Conservation (phyloP, 2,113 vertebrate genomes). For the Sinocyclocheilus grahami region DNA sequence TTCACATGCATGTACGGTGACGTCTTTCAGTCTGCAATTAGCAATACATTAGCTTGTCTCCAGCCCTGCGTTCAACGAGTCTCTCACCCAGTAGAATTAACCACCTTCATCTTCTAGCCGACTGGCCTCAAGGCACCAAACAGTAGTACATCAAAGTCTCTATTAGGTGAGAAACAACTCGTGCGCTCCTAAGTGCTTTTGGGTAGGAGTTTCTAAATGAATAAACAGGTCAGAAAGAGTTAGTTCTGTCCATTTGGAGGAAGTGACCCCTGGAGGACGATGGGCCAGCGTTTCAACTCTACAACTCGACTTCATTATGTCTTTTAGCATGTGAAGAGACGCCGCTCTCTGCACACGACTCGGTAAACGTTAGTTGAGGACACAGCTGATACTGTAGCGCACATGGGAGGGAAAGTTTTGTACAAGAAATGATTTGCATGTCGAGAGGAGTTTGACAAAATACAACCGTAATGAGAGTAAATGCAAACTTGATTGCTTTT, state of each 20-base stretch:
- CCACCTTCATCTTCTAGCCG: background rate
- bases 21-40: background rate
- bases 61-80: background rate
- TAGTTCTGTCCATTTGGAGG: constrained; percentile 12
- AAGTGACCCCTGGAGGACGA: constrained; percentile 27
- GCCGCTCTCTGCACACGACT: background rate
- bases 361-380: constrained; percentile 10
- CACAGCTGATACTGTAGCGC: background rate
- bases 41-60: background rate
- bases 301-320: background rate
- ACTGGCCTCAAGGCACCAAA: background rate
- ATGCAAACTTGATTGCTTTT: background rate
- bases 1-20: background rate
- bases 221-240: constrained; percentile 35
- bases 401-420: background rate
- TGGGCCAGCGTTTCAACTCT: background rate
- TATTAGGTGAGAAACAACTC: background rate
- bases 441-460: background rate
- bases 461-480: background rate
- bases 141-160: constrained; percentile 28
- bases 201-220: constrained; percentile 22
- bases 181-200: constrained; percentile 12
- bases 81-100: background rate
- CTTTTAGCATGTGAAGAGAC: constrained; percentile 1
- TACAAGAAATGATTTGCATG: background rate